Evolutionary conservation across 2,113 vertebrate genomes (phyloP).

Genomic region (Cinclus mexicanus): DNA sequence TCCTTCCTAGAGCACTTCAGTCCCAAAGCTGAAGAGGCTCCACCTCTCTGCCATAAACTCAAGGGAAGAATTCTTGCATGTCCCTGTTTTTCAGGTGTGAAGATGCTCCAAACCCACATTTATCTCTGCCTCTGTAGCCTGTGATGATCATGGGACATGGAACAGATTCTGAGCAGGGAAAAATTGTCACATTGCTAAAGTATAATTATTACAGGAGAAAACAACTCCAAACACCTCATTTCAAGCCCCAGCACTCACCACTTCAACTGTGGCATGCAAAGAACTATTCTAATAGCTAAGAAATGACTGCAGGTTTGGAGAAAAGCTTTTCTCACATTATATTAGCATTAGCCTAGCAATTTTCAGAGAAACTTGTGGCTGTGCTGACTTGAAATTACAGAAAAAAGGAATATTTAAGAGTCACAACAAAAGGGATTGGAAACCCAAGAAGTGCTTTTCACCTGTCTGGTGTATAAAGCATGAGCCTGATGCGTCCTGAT

Average conservation of each 20-base stretch:
- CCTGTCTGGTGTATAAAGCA: background rate
- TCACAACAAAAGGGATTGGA: background rate
- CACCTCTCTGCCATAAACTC: background rate
- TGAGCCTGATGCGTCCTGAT: rapidly evolving
- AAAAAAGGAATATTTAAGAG: background rate
- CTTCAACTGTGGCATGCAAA: background rate
- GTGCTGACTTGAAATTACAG: background rate
- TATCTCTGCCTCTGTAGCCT: background rate
- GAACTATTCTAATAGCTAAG: background rate
- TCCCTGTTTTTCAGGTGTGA: background rate
- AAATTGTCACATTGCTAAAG: background rate
- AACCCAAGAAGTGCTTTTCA: background rate
- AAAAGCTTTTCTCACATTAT: background rate
- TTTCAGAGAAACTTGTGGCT: background rate
- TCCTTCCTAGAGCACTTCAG: background rate
- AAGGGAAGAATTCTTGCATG: background rate
- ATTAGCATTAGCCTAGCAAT: background rate
- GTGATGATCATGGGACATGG: background rate
- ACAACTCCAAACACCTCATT: background rate
- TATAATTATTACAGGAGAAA: background rate
- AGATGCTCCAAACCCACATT: background rate
- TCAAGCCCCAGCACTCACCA: background rate
- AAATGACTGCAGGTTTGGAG: background rate
- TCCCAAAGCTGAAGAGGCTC: background rate
- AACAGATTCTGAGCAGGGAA: background rate